A percentile compares a stretch with the other conserved stretches of the same genome.
Evolutionary conservation across 2,113 vertebrate genomes (phyloP).

Genomic region (Paramormyrops kingsleyae): DNA sequence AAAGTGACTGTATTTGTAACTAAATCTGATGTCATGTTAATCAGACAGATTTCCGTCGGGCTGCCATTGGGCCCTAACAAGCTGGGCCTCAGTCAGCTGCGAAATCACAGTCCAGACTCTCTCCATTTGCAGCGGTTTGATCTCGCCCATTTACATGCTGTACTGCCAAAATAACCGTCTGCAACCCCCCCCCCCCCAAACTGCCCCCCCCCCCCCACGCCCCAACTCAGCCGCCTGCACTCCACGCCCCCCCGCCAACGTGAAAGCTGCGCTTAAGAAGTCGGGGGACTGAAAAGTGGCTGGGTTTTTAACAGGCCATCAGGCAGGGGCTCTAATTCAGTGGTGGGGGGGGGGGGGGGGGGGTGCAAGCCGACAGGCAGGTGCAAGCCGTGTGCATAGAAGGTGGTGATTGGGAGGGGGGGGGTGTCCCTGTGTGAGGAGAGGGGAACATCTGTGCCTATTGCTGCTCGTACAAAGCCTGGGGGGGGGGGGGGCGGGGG

Average conservation of each 20-base stretch:
- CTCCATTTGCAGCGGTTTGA: constrained; percentile 20
- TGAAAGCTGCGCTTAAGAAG: constrained; percentile 40
- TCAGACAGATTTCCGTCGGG: not conserved
- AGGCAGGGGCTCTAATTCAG: constrained; percentile 27
- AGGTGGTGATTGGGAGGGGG: constrained; percentile 62
- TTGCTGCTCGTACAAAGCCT: constrained; percentile 38
- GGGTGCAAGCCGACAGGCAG: constrained; percentile 48
- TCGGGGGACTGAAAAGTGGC: constrained; percentile 32
- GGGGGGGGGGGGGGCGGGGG: too few relatives aligned
- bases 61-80: not conserved
- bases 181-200: too few relatives aligned
- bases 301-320: constrained; percentile 22
- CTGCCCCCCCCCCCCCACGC: too few relatives aligned
- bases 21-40: not conserved
- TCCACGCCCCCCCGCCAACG: constrained; percentile 14
- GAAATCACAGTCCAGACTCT: constrained; percentile 7
- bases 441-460: constrained; percentile 69
- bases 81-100: not conserved
- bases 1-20: not conserved
- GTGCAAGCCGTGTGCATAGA: constrained; percentile 62
- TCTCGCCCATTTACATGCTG: constrained; percentile 30
- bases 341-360: not conserved
- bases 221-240: not conserved
- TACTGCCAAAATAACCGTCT: constrained; percentile 19
- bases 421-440: constrained; percentile 61